Base-by-base conservation (phyloP, 2,113 vertebrate species). In the Rissa tridactyla region DNA sequence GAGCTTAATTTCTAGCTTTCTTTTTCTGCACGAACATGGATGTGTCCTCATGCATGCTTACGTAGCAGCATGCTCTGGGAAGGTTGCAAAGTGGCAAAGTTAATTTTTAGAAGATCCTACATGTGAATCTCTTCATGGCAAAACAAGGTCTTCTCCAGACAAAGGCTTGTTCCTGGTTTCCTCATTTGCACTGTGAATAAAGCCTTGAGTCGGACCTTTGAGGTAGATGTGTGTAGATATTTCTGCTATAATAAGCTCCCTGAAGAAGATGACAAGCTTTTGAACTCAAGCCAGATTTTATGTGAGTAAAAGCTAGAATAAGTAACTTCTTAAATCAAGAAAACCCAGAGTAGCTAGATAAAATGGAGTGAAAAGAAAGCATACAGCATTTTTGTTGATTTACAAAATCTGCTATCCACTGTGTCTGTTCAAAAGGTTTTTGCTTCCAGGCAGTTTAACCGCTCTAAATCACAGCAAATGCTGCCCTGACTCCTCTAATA, bases 271-370 rank as follows among this genome's bases (percentile, higher is more conserved):
- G 4, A 79, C 82, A 92, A 72, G 66, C 40, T 79, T 90, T 94
- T 72, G 44, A 96, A 90, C 38, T 90, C 57, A 55, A 75, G 40
- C 23, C 15, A 32, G 61, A 94, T 87, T 91, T 95, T 95, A 85
- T 84, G 78, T 23, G 52, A 79, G 23, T 92, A 52, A 90, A 90
- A 88, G 78, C 38, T 60, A 69, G 69, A 75, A 61, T 66, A 89
- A 90, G 57, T 79, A 82, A 57, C 40, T 70, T 73, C 47, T 82
- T 69, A 60, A 88, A 88, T 90, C 82, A 40, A 79, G 58, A 82
- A 93, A 76, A 72, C 26, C 21, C 5, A 0, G 42, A 85, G 26
- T 5, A 82, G 66, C 46, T 90, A 92, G 61, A 38, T 91, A 79
- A 95, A 57, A 64, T 55, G 10, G 70, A 55, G 82, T 51, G 42